Base-by-base conservation (phyloP, 1,140 invertebrate species). In the Orchestia grillus region DNA sequence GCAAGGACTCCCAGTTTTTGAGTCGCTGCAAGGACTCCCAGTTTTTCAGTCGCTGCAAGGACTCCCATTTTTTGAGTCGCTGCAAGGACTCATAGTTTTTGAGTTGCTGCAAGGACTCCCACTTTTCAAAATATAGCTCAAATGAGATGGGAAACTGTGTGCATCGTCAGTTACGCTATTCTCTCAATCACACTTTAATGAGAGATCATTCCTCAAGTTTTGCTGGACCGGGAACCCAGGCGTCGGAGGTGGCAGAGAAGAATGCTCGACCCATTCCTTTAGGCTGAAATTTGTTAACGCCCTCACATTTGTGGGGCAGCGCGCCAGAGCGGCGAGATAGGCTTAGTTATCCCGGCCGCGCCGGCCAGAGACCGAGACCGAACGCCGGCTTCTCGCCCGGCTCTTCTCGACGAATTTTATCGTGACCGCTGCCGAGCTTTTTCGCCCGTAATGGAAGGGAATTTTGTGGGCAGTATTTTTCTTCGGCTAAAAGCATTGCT, bases 401-500 rank as follows among this genome's bases (percentile, higher is more conserved):
- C 88, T 11, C 88, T 44, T 91, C 88, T 44, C 43, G 47, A 40
- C 92, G 44, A 94, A 94, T 47, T 94, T 94, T 45, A 94, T 94
- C 47, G 16, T 94, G 92, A 94, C 92, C 92, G 92, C 92, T n/a
- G 43, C 43, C 6, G 44, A 47, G 43, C 44, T 94, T 94, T 94
- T 94, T 94, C 43, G 43, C 92, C 92, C 92, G 47, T 94, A 94
- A 94, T 94, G 92, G 92, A 47, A 94, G 92, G 11, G 92, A 94
- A 94, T 94, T 94, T 94, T 94, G 44, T 47, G 43, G 44, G 44
- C 92, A 94, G 92, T 94, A 94, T 94, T 94, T 94, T 94, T 94
- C 92, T 94, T 94, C 44, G 92, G 92, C 92, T 94, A 94, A 94
- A 94, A 94, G 92, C 92, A 94, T 94, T 94, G 92, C 92, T 94